Evolutionary conservation across 2,888 invertebrate species (phyloP).

Genomic region (Erannis defoliaria): DNA sequence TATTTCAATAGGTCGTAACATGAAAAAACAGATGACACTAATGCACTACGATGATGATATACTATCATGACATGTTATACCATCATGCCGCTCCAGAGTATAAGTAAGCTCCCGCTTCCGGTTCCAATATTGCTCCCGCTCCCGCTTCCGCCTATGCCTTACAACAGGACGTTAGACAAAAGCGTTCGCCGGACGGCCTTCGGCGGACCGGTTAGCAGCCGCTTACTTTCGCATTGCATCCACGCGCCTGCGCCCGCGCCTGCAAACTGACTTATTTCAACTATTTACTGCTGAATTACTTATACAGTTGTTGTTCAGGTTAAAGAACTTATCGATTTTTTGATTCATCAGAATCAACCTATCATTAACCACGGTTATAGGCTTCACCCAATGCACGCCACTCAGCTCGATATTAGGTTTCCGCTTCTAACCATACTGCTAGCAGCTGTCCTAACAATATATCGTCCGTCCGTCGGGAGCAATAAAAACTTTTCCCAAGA

Average conservation of each 20-base stretch:
- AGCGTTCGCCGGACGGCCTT: constrained; percentile 77
- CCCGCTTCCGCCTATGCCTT: constrained; percentile 54
- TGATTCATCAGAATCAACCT: neutral
- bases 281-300: constrained; percentile 54
- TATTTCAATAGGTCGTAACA: no score
- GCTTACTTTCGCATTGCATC: constrained; percentile 82
- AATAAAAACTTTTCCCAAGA: no score
- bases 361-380: neutral
- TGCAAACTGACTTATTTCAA: constrained; percentile 24
- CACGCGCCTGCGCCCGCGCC: constrained; percentile 32
- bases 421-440: no score
- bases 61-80: no score
- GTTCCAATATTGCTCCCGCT: neutral
- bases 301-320: constrained; percentile 34
- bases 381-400: no score
- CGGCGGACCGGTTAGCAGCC: constrained; percentile 78
- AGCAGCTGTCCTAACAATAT: no score
- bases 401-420: no score
- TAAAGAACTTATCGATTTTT: neutral
- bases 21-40: no score
- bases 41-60: no score
- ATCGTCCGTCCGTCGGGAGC: no score
- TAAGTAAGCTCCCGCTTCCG: no score
- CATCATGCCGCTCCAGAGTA: no score
- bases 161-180: constrained; percentile 70